Percentiles rank a stretch among this genome's conserved stretches.
Evolutionary conservation across 2,113 vertebrate species (phyloP).

Genomic region (Caretta caretta): DNA sequence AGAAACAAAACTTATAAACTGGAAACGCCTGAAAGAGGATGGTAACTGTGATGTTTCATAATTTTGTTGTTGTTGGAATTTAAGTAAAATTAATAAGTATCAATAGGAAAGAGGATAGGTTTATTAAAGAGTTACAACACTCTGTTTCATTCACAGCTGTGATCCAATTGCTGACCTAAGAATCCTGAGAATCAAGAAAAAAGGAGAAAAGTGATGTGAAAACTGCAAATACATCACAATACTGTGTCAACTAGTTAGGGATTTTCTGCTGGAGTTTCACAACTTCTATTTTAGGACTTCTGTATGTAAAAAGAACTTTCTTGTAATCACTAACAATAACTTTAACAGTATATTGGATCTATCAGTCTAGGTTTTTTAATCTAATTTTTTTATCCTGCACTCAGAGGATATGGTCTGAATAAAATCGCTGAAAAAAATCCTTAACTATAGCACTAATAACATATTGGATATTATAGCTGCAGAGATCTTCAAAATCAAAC

Average conservation of each 20-base stretch:
- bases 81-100: background rate
- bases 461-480: background rate
- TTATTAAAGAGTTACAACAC: background rate
- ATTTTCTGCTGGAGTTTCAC: background rate
- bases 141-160: background rate
- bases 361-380: background rate
- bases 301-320: background rate
- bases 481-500: background rate
- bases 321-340: background rate
- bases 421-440: background rate
- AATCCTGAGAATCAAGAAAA: background rate
- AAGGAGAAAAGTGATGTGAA: background rate
- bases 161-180: background rate
- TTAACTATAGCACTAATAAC: background rate
- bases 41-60: slow-evolving; percentile 43
- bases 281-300: background rate
- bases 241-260: background rate
- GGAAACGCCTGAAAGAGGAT: slow-evolving; percentile 76
- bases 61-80: background rate
- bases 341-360: background rate
- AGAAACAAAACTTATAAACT: slow-evolving; percentile 62
- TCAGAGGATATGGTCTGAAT: background rate
- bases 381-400: background rate
- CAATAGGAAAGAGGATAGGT: background rate
- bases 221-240: background rate